Conservation (phyloP, 2,888 invertebrate species). For the Drosophila anomalipes region DNA sequence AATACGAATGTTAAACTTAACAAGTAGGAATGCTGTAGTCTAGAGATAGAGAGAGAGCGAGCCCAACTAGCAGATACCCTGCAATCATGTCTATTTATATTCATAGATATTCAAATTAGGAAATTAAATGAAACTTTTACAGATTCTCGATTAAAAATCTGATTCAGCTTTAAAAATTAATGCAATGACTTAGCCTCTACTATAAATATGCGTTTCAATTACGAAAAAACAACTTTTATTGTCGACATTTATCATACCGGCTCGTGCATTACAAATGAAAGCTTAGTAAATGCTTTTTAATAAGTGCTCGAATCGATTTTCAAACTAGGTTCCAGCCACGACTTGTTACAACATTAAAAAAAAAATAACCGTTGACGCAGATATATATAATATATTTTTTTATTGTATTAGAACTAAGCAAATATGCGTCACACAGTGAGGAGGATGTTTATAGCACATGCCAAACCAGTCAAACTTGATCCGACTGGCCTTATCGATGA, state of each 20-base stretch:
- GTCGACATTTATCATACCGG: background rate
- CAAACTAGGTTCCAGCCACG: slow-evolving; percentile 16
- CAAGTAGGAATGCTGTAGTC: background rate
- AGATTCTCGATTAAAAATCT: background rate
- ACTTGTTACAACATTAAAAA: slow-evolving; percentile 21
- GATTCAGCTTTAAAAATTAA: background rate
- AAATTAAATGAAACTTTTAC: background rate
- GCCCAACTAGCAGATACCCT: background rate
- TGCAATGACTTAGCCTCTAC: background rate
- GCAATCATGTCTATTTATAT: background rate
- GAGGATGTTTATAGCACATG: slow-evolving; percentile 26
- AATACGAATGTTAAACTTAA: background rate
- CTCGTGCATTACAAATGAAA: background rate
- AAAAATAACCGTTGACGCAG: slow-evolving; percentile 17
- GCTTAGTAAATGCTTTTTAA: background rate
- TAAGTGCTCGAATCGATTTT: background rate
- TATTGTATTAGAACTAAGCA: background rate
- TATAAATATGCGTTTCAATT: background rate
- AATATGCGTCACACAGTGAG: slow-evolving; percentile 1
- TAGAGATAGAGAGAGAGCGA: background rate
- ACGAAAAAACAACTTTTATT: background rate
- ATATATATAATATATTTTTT: slow-evolving; percentile 2
- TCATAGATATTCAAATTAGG: background rate
- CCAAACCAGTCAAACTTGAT: slow-evolving; percentile 54
- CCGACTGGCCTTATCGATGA: slow-evolving; percentile 39